Evolutionary conservation across 2,113 vertebrate genomes (phyloP), one percentile per base, ranked within the genome.

Genomic region (Lichenostomus cassidix): DNA sequence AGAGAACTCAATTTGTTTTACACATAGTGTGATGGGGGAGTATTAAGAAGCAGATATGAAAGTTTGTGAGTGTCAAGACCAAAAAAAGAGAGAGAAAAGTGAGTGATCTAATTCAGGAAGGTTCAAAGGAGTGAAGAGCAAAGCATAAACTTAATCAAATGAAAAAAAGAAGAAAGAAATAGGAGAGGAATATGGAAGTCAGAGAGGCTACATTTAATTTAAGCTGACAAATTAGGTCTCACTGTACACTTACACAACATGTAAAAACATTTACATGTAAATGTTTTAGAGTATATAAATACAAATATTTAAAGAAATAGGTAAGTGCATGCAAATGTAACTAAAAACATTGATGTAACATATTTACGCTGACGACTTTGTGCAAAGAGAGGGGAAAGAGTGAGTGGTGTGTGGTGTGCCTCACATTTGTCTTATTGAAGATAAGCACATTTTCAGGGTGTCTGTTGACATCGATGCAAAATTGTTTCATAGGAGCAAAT

Each of bases 1-100:
- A 55, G 28, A 77, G 67, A 83, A 92, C 52, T 87, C 69, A 67
- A 89, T 81, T 92, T 92, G 31, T 67, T 83, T 90, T 65, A 62
- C 55, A 70, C 52, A 68, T 11, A 74, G 41, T 20, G 31, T 77
- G 78, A 70, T 75, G 56, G 89, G 42, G 16, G 39, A 89, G 39
- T 33, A 75, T 74, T 87, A 89, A 89, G 59, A 77, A 83, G 55
- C 0, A 6, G 55, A 59, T 67, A 33, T 15, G 44, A 69, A 74
- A 87, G 33, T n/a, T 67, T 75, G 35, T 3, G 7, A 76, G 18
- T 65, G 25, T 49, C 39, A 37, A 46, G 46, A 55, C 9, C 9
- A 24, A 70, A 53, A 65, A 74, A 46, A 47, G 12, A 20, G 27
- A 82, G 47, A 76, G n/a, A 73, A 60, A 83, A 77, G 15, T 53